These are phyloP conservation scores for Drosophila rufa DNA, from an alignment of 1,140 invertebrate genomes.

Conservation along the genomic window DNA sequence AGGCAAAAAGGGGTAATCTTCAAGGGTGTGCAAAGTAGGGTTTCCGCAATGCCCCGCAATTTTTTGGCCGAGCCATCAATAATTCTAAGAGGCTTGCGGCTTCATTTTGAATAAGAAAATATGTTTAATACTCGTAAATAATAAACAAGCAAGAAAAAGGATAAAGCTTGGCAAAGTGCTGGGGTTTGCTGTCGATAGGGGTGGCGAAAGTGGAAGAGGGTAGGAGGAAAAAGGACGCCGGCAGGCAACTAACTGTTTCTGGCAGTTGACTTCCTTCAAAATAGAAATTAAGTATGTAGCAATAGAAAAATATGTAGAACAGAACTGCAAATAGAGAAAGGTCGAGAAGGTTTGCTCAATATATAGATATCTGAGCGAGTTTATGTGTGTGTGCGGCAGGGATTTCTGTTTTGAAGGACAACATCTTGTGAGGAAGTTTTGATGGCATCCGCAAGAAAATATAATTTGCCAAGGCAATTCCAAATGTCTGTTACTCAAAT, in stretches of 20 bases:
- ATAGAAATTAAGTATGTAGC: conserved; percentile 72
- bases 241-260: conserved; percentile 66
- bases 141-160: conserved; percentile 49
- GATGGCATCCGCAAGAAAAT: conserved; percentile 63
- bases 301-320: conserved; percentile 31
- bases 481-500: conserved; percentile 49
- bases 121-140: conserved; percentile 74
- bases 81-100: conserved; percentile 73
- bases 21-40: conserved; percentile 1
- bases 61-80: conserved; percentile 69
- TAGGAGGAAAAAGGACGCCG: conserved; percentile 15
- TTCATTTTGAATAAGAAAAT: conserved; percentile 83
- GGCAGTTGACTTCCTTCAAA: conserved; percentile 61
- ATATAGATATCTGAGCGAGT: not conserved
- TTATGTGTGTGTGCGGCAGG: not conserved
- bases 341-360: conserved; percentile 1
- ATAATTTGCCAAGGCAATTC: conserved; percentile 69
- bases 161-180: conserved; percentile 9
- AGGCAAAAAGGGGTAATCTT: conserved; percentile 16
- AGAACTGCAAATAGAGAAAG: conserved; percentile 9
- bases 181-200: not conserved
- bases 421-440: conserved; percentile 63
- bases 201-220: not conserved
- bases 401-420: conserved; percentile 40
- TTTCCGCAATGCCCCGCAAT: conserved; percentile 2